Conservation (phyloP, 2,888 invertebrate genomes). For the Cacoxenus indagator region DNA sequence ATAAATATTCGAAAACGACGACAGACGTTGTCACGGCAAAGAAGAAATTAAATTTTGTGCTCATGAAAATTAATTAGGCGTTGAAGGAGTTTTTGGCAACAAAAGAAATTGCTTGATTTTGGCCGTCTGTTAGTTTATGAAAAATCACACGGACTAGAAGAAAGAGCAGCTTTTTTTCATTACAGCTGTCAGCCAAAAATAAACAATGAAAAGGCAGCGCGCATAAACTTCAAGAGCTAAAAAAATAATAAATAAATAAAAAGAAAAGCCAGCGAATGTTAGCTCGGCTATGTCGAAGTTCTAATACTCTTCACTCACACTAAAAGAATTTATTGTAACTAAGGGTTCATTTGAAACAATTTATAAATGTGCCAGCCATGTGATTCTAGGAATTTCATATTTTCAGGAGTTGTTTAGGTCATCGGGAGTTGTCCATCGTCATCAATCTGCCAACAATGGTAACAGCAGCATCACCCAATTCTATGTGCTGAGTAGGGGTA, state of each 20-base stretch:
- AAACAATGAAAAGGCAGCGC: slow-evolving; percentile 52
- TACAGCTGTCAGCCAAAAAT: slow-evolving; percentile 27
- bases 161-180: slow-evolving; percentile 1
- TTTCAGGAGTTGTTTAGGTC: too few species aligned
- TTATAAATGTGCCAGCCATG: too few species aligned
- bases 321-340: too few species aligned
- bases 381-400: too few species aligned
- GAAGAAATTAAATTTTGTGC: slow-evolving; percentile 36
- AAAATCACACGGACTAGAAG: slow-evolving; percentile 3
- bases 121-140: not conserved
- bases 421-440: too few species aligned
- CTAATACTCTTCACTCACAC: too few species aligned
- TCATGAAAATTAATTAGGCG: slow-evolving; percentile 36
- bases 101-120: slow-evolving; percentile 4
- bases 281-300: too few species aligned
- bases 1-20: slow-evolving; percentile 44
- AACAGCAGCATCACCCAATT: too few species aligned
- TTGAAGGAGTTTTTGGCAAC: not conserved
- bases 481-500: too few species aligned
- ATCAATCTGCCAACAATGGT: too few species aligned
- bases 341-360: too few species aligned
- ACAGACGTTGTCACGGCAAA: slow-evolving; percentile 26
- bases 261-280: too few species aligned
- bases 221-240: slow-evolving; percentile 53
- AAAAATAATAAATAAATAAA: slow-evolving; percentile 64